These are phyloP conservation scores for Hedya salicella DNA, from an alignment of 2,888 invertebrate genomes.

Conservation along the genomic window DNA sequence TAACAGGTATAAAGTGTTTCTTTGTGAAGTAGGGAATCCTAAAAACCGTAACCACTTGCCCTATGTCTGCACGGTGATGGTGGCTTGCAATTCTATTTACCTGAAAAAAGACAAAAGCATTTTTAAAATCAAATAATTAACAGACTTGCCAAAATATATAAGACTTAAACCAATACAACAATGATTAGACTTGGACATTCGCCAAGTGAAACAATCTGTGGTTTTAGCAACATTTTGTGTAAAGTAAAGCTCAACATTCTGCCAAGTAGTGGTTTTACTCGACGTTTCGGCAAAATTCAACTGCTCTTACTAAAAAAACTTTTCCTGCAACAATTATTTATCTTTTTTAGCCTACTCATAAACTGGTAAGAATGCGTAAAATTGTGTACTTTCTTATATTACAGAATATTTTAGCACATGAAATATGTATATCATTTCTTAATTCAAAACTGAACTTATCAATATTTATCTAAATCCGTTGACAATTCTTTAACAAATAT, in stretches of 20 bases:
- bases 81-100: neutral
- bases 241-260: neutral
- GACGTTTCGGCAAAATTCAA: neutral
- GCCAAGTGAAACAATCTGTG: slow-evolving; percentile 5
- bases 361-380: too few relatives aligned
- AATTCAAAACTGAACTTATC: too few relatives aligned
- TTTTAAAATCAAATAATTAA: neutral
- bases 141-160: slow-evolving; percentile 2
- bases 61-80: neutral
- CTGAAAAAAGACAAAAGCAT: slow-evolving; percentile 17
- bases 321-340: neutral
- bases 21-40: too few relatives aligned
- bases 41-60: neutral
- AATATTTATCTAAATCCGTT: too few relatives aligned
- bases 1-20: too few relatives aligned
- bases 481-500: too few relatives aligned
- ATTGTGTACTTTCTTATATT: too few relatives aligned
- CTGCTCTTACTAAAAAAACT: neutral
- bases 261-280: neutral
- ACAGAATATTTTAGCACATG: too few relatives aligned
- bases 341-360: too few relatives aligned
- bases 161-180: neutral
- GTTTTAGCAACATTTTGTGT: slow-evolving; percentile 2
- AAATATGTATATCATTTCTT: too few relatives aligned
- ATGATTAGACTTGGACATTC: slow-evolving; percentile 7